phyloP scores from a whole-genome alignment of 30 jellyfish, hydroid and myxozoan genomes.

The Hydra vulgaris region DNA sequence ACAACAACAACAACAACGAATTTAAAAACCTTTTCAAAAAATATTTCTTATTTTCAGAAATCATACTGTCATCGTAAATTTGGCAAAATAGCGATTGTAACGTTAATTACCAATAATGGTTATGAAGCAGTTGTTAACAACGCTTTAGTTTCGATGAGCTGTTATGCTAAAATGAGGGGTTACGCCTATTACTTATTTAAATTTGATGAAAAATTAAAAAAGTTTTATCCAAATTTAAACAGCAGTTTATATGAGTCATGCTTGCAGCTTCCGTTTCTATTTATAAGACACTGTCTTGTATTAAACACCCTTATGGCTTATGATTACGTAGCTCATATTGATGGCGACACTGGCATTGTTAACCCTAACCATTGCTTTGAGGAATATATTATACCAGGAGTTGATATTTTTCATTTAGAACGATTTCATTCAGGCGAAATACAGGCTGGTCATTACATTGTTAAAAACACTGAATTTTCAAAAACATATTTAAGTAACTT shows the following conservation, averaged over 20 bases:
- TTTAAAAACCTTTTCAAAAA: too few species aligned
- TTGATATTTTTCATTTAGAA: slow-evolving; percentile 18
- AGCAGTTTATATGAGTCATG: not conserved
- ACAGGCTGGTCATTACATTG: slow-evolving; percentile 22
- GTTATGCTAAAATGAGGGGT: slow-evolving; percentile 18
- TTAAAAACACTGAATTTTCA: slow-evolving; percentile 7
- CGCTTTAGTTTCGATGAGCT: slow-evolving; percentile 4
- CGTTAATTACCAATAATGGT: not conserved
- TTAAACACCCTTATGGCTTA: not conserved
- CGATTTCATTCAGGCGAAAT: slow-evolving; percentile 27
- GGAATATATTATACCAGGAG: slow-evolving; percentile 22
- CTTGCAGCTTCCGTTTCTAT: not conserved
- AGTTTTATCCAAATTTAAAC: not conserved
- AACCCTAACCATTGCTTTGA: slow-evolving; percentile 18
- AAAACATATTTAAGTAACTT: not conserved
- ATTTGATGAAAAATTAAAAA: not conserved
- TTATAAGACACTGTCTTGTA: slow-evolving; percentile 7
- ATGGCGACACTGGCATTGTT: slow-evolving; percentile 16
- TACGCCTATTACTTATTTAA: not conserved
- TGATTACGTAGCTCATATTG: slow-evolving; percentile 13
- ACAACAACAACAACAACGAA: too few species aligned
- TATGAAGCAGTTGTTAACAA: slow-evolving; percentile 3
- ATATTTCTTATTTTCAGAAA: not conserved
- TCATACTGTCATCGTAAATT: not conserved
- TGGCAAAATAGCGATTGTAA: slow-evolving; percentile 7